These are phyloP conservation scores for Pygocentrus nattereri DNA, from an alignment of 2,797 vertebrate genomes.

Conservation along the genomic window DNA sequence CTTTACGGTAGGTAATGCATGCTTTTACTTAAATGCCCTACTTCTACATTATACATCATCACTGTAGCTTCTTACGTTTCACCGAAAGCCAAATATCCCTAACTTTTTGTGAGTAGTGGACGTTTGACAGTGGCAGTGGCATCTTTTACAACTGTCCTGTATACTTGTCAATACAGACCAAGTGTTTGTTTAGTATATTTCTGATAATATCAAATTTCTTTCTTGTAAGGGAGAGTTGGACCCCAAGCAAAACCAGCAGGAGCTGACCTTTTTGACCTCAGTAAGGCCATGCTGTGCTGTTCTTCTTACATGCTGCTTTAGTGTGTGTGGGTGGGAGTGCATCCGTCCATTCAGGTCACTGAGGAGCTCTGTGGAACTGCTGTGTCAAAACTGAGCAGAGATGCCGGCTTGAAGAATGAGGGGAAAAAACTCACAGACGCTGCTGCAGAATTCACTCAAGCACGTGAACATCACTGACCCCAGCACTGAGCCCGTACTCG, in stretches of 20 bases:
- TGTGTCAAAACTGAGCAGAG: slow-evolving; percentile 15
- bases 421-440: neutral
- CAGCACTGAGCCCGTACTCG: neutral
- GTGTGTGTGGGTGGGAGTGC: slow-evolving; percentile 12
- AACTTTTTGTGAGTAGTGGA: no score
- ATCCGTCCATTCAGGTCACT: slow-evolving; percentile 3
- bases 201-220: no score
- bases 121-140: no score
- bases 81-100: no score
- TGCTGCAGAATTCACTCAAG: neutral
- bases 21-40: no score
- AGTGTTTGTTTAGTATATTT: no score
- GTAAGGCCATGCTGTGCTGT: neutral
- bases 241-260: neutral
- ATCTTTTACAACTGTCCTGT: no score
- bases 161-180: no score
- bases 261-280: neutral
- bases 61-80: no score
- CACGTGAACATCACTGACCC: slow-evolving; percentile 10
- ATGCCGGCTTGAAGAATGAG: neutral
- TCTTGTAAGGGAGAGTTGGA: no score
- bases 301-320: neutral
- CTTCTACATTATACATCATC: no score
- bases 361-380: neutral
- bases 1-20: no score